phyloP scores from a whole-genome alignment of 1,140 invertebrate species.

The Lysiphlebus fabarum region DNA sequence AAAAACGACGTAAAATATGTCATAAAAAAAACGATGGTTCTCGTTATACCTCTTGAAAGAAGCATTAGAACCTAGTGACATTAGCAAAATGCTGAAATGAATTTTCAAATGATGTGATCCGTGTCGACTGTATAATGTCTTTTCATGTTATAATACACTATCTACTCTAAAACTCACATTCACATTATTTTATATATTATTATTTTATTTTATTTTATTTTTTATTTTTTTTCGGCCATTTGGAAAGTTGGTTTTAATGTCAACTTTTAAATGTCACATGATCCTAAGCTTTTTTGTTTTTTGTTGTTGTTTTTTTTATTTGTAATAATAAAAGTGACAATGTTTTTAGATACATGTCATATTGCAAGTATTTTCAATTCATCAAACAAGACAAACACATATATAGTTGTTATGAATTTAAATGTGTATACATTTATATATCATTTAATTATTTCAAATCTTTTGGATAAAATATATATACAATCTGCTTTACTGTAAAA shows the following conservation, averaged over 20 bases:
- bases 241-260: slow-evolving; percentile 40
- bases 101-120: slow-evolving; percentile 32
- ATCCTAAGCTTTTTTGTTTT: too few relatives aligned
- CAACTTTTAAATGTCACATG: slow-evolving; percentile 52
- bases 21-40: slow-evolving; percentile 9
- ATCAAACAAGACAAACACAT: slow-evolving; percentile 5
- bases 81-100: slow-evolving; percentile 48
- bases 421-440: too few relatives aligned
- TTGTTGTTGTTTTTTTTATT: too few relatives aligned
- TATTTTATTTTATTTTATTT: slow-evolving; percentile 6
- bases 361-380: slow-evolving; percentile 25
- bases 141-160: slow-evolving; percentile 8
- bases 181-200: neutral
- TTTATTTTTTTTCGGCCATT: slow-evolving; percentile 20
- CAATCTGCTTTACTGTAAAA: too few relatives aligned
- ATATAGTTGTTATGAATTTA: neutral
- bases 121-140: slow-evolving; percentile 21
- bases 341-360: slow-evolving; percentile 31
- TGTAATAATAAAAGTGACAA: slow-evolving; percentile 28
- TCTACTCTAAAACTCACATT: slow-evolving; percentile 11
- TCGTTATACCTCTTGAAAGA: slow-evolving; percentile 33
- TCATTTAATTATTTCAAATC: too few relatives aligned
- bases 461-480: too few relatives aligned
- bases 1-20: slow-evolving; percentile 15
- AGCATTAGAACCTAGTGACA: slow-evolving; percentile 39